Base-by-base conservation (phyloP, 1,140 invertebrate species). In the Geopemphigus sp. region DNA sequence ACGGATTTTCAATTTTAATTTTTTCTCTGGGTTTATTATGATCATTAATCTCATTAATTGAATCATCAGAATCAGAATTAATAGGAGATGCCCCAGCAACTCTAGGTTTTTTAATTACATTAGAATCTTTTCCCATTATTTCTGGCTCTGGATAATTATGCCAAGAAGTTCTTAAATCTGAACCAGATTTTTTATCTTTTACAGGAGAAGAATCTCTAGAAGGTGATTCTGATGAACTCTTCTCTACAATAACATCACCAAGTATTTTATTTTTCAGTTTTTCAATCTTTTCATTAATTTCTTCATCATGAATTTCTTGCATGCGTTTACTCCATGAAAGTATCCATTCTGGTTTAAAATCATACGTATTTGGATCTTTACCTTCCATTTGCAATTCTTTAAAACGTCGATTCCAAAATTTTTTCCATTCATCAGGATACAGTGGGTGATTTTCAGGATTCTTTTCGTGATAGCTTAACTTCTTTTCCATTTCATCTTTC, bases 261-360 rank as follows among this genome's bases (percentile, higher is more conserved):
- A 80, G 86, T 12, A 89, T 84, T 54, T 88, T 86, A 11, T 87
- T 87, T 54, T 87, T 86, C 8, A 90, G 86, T 53, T 89, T 88
- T 81, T 88, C 89, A 81, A 88, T 88, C 29, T 89, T 86, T 12
- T 86, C 84, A 54, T 88, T 86, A 10, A 93, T 72, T 81, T 92
- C 91, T 26, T 90, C 89, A 17, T 89, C 88, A 83, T 93, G 91
- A 5, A 95, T 85, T 81, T 94, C 91, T 29, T 91, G 89, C 90
- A 94, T 92, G 19, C 91, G 87, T 80, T 89, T 89, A 83, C 92
- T 93, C 93, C 93, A 95, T 83, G 89, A 94, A 53, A 89, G 86
- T 59, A 94, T 94, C 93, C 93, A 95, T 83, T 95, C 93, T 0
- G 93, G 92, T 83, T 94, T 94, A 83, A 93, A 94, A 83, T 95